Evolutionary conservation across 2,113 vertebrate species (phyloP), one percentile per base, ranked within the genome.

Genomic region (Gymnarchus niloticus): DNA sequence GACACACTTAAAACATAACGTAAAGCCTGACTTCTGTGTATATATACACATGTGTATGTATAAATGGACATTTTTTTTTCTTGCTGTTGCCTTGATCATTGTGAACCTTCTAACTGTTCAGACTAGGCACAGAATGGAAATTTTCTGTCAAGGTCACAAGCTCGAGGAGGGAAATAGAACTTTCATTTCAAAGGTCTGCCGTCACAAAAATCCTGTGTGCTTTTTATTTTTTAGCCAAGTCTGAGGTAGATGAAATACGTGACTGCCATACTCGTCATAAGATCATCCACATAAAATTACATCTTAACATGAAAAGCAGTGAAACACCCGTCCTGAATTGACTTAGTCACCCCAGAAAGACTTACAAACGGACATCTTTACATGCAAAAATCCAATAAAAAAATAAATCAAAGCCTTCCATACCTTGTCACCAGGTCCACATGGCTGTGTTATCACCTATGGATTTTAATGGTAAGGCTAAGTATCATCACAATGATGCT

Each of bases 241-340:
- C 52, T 10, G 76, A 80, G 41, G 25, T 25, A 81, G 46, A 51
- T 81, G 78, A 46, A 46, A 81, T 51, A 81, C 49, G 78, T 82
- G 80, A 82, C 80, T 82, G 14, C 14, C 28, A 56, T 51, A 82
- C 80, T 82, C n/a, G 77, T 81, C 44, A 48, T 51, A 51, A 81
- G 77, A 49, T 81, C 77, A 81, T 81, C 77, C 77, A 81, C 77
- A 82, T 82, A 23, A 76, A 83, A 83, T 83, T 76, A 86, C 51
- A 77, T 49, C 41, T 73, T 83, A 77, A 86, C 82, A 56, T 77
- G 25, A 81, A 12, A 41, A 77, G 23, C 21, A 41, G 51, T 37
- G 61, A 65, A 83, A 86, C 86, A 77, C 25, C 52, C 61, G 51
- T 51, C 19, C 41, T 56, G 44, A 51, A 86, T 83, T 83, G 81